Evolutionary conservation across 2,797 vertebrate genomes (phyloP).

Genomic region (Channa striata): DNA sequence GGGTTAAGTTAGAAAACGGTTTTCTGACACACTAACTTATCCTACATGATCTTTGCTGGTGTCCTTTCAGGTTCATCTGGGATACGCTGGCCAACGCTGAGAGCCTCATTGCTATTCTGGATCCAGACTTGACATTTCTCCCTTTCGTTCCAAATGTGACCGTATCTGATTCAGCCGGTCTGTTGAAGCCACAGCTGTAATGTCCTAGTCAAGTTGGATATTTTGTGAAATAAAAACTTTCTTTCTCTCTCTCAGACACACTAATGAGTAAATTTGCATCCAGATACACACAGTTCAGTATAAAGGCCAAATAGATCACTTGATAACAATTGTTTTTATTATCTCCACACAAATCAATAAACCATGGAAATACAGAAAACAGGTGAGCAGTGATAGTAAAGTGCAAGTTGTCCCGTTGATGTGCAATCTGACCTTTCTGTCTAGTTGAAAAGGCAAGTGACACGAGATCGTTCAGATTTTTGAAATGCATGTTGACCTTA

Average conservation of each 20-base stretch:
- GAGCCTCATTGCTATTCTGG: slow-evolving; percentile 68
- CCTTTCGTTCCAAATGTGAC: slow-evolving; percentile 60
- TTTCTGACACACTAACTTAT: slow-evolving; percentile 27
- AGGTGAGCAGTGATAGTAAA: slow-evolving; percentile 21
- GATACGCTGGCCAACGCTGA: slow-evolving; percentile 33
- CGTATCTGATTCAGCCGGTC: slow-evolving; percentile 57
- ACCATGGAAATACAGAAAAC: not conserved
- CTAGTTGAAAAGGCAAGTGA: slow-evolving; percentile 44
- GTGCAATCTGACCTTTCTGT: slow-evolving; percentile 48
- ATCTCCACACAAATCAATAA: slow-evolving; percentile 14
- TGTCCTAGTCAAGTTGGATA: slow-evolving; percentile 28
- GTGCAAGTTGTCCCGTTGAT: slow-evolving; percentile 12
- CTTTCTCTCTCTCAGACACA: slow-evolving; percentile 13
- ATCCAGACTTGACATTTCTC: slow-evolving; percentile 72
- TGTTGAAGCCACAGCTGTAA: slow-evolving; percentile 17
- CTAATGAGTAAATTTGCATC: slow-evolving; percentile 21
- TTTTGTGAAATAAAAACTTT: slow-evolving; percentile 38
- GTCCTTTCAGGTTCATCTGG: slow-evolving; percentile 54
- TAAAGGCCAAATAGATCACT: slow-evolving; percentile 12
- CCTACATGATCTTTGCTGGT: slow-evolving; percentile 45
- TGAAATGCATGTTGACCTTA: slow-evolving; percentile 32
- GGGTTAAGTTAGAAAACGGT: slow-evolving; percentile 44
- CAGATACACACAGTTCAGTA: not conserved
- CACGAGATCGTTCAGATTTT: slow-evolving; percentile 51
- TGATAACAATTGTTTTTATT: slow-evolving; percentile 17